These are phyloP conservation scores for Cyaniris semiargus DNA, from an alignment of 2,888 invertebrate species.

Conservation along the genomic window DNA sequence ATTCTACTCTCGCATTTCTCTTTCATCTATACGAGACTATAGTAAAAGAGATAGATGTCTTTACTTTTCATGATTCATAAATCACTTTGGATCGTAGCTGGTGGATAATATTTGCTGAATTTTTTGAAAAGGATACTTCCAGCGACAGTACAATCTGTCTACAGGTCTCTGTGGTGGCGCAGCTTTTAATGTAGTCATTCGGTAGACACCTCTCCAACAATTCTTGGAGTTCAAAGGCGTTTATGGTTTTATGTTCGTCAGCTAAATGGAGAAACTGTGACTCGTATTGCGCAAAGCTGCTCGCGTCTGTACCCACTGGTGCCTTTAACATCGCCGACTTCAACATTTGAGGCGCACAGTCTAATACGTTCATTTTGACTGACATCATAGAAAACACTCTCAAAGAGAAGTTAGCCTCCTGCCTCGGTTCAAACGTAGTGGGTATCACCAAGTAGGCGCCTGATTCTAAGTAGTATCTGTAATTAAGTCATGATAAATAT, in stretches of 20 bases:
- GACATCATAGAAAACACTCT: constrained; percentile 89
- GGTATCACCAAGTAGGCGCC: constrained; percentile 93
- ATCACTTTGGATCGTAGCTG: too few relatives aligned
- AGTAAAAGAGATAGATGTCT: too few relatives aligned
- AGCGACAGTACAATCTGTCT: constrained; percentile 93
- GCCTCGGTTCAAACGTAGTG: constrained; percentile 94
- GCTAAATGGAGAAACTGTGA: constrained; percentile 93
- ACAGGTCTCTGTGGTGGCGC: constrained; percentile 95
- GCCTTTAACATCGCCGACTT: constrained; percentile 89
- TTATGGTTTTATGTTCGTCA: constrained; percentile 93
- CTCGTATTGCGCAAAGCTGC: constrained; percentile 91
- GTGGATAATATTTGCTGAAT: too few relatives aligned
- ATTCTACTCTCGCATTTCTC: too few relatives aligned
- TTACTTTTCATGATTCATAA: too few relatives aligned
- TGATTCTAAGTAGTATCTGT: constrained; percentile 87
- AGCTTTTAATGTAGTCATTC: constrained; percentile 96
- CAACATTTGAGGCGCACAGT: constrained; percentile 83
- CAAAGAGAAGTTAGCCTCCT: constrained; percentile 93
- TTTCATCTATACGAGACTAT: too few relatives aligned
- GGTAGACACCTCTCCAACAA: constrained; percentile 93
- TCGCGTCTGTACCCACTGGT: constrained; percentile 84
- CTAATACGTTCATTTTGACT: constrained; percentile 86
- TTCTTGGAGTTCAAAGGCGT: constrained; percentile 95
- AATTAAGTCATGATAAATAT: neutral
- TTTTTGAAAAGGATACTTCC: constrained; percentile 86